Conservation (phyloP, 2,113 vertebrate species). For the Potamarius usumacintae region DNA sequence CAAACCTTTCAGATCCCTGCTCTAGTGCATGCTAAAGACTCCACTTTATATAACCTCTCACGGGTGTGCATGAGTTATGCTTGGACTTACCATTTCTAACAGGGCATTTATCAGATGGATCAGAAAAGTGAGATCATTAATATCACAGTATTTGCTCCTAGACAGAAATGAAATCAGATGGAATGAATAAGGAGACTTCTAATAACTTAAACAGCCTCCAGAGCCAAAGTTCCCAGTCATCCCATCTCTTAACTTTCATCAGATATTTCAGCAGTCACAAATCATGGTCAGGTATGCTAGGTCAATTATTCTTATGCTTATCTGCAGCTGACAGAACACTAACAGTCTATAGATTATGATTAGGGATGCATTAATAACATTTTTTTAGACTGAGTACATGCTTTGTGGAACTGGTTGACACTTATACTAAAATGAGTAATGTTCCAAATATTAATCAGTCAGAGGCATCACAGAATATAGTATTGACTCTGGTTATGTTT, state of each 20-base stretch:
- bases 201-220: neutral
- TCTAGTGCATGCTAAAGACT: neutral
- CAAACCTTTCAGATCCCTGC: neutral
- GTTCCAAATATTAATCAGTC: neutral
- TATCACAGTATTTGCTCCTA: neutral
- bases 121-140: neutral
- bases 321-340: neutral
- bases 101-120: constrained; percentile 1
- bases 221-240: neutral
- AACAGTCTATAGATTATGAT: neutral
- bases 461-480: neutral
- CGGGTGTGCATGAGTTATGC: neutral
- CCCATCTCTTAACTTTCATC: neutral
- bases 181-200: neutral
- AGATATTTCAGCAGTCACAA: neutral
- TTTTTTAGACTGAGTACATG: neutral
- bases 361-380: neutral
- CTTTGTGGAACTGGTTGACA: neutral
- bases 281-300: neutral
- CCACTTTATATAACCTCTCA: constrained; percentile 17
- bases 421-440: neutral
- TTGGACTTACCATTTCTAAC: neutral
- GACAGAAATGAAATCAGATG: constrained; percentile 4
- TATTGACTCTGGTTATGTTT: neutral
- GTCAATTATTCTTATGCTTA: neutral